These are phyloP conservation scores for Araneus ventricosus DNA, from an alignment of 1,140 invertebrate genomes.

Conservation along the genomic window DNA sequence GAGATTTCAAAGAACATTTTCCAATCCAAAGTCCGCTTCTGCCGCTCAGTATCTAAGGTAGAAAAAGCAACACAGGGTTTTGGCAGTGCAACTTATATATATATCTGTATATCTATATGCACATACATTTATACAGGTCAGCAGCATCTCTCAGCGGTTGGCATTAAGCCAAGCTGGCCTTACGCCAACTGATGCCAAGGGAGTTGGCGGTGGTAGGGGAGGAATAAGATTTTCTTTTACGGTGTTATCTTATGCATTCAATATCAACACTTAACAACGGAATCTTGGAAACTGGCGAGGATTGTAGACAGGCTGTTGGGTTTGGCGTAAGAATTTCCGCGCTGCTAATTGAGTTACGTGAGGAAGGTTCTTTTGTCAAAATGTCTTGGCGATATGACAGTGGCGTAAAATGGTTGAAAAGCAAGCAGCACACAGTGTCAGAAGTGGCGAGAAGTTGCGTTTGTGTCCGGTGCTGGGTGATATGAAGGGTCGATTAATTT, in stretches of 20 bases:
- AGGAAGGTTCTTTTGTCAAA: conserved; percentile 51
- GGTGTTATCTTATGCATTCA: conserved; percentile 72
- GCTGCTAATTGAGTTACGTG: conserved; percentile 70
- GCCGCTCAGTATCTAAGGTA: conserved; percentile 57
- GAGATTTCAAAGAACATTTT: conserved; percentile 73
- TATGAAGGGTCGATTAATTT: conserved; percentile 40
- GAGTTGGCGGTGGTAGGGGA: background rate
- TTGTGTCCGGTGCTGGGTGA: conserved; percentile 29
- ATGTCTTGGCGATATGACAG: conserved; percentile 24
- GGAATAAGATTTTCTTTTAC: conserved; percentile 40
- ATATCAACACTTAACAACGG: conserved; percentile 73
- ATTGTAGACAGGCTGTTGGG: conserved; percentile 18
- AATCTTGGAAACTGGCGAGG: conserved; percentile 43
- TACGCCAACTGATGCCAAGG: conserved; percentile 56
- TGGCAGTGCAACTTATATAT: conserved; percentile 58
- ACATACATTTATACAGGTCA: conserved; percentile 75
- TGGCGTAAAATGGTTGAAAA: conserved; percentile 38
- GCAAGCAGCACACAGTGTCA: background rate
- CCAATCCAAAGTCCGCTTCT: conserved; percentile 65
- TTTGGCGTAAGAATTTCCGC: conserved; percentile 47
- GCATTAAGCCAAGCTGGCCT: conserved; percentile 70
- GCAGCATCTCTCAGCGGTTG: conserved; percentile 49
- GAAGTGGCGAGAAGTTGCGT: conserved; percentile 4
- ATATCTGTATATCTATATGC: conserved; percentile 69
- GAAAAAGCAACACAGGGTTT: conserved; percentile 73